Base-by-base conservation (phyloP, 2,113 vertebrate genomes). In the Synchiropus splendidus region DNA sequence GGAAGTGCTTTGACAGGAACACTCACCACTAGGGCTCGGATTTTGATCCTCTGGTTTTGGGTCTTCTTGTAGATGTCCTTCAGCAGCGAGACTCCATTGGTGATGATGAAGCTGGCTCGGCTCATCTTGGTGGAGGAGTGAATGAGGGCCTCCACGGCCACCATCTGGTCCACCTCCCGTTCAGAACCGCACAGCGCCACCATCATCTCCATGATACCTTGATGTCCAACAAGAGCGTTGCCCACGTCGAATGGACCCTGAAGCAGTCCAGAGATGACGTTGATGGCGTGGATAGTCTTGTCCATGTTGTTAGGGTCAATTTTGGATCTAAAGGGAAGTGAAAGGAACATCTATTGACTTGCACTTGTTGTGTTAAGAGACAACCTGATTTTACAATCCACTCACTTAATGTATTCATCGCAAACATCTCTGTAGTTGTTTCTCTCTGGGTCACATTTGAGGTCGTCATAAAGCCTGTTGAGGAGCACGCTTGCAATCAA, bases 121-220 rank as follows among this genome's bases (percentile, higher is more conserved):
- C 91, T 98, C 75, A 95, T 89, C 72, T 99, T 99, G 44, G 92
- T 92, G 39, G 92, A 91, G 6, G 92, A 84, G 0, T 97, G 91
- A 63, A 96, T 94, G 54, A 98, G 86, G 1, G 92, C 94, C 75
- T 99, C 94, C 62, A 97, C 89, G 0, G 95, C 92, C 56, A 98
- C 90, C 75, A 97, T 80, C 83, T 98, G 94, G 70, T 99, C 93
- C 6, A 89, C 86, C 72, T 98, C 94, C 0, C 91, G 86, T 36
- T 96, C 91, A 0, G 95, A 98, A 39, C 84, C 87, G 1, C 93
- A 97, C 45, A 99, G 81, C 0, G 92, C 92, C 12, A 99, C 92
- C 92, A 99, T 99, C 89, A 97, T 94, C 79, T 99, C 95, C 92
- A 99, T 94, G 45, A 99, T 83, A 0, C 95, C 94, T 58, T 94